Evolutionary conservation across 2,888 invertebrate species (phyloP).

Genomic region (Dolichopus griseipennis): DNA sequence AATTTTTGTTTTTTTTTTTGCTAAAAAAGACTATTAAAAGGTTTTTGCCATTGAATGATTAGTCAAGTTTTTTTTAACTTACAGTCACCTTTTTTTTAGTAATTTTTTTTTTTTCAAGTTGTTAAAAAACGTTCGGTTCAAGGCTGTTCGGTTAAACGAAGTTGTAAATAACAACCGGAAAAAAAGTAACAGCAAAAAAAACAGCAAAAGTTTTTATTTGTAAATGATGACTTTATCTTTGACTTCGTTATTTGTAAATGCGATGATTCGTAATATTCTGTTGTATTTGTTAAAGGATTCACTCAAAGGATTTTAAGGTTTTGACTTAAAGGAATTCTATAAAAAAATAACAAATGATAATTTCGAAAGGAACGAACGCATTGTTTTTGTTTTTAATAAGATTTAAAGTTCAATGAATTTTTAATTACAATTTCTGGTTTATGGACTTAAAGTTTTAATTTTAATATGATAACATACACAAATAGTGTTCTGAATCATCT

Average conservation of each 20-base stretch:
- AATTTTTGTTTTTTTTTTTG: not conserved
- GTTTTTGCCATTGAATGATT: constrained; percentile 3
- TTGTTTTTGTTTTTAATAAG: too few relatives aligned
- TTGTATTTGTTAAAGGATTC: too few relatives aligned
- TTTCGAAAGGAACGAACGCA: too few relatives aligned
- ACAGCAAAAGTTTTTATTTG: not conserved
- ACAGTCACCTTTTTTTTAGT: not conserved
- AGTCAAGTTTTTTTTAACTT: not conserved
- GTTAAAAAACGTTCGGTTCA: not conserved
- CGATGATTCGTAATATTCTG: not conserved
- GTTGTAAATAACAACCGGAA: not conserved
- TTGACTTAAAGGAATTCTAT: too few relatives aligned
- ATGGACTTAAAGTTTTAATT: too few relatives aligned
- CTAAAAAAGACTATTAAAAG: not conserved
- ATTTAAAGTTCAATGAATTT: too few relatives aligned
- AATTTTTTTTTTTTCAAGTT: not conserved
- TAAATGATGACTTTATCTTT: not conserved
- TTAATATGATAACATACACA: too few relatives aligned
- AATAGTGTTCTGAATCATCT: too few relatives aligned
- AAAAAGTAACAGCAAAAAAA: not conserved
- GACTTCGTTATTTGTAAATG: too few relatives aligned
- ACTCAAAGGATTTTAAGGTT: too few relatives aligned
- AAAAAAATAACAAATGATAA: too few relatives aligned
- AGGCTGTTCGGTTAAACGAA: not conserved
- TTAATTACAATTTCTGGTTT: too few relatives aligned